A percentile compares a stretch with the other conserved stretches of the same genome.
phyloP scores from a whole-genome alignment of 2,113 vertebrate genomes.

The Ciconia boyciana region DNA sequence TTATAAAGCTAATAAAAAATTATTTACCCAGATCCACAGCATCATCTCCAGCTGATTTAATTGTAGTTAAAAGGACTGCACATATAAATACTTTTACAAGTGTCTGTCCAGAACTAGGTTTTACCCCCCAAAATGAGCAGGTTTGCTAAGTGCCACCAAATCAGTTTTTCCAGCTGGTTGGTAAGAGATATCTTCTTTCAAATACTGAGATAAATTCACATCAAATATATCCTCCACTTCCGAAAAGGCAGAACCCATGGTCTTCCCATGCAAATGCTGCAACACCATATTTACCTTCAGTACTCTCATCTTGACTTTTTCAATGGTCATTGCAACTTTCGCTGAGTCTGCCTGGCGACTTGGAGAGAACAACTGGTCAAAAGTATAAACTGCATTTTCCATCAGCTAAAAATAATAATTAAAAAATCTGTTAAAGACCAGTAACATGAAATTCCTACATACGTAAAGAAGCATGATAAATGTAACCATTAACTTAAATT shows the following conservation, averaged over 20 bases:
- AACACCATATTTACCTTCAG: constrained; percentile 80
- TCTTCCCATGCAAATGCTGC: neutral
- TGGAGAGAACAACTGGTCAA: constrained; percentile 80
- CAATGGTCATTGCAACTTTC: constrained; percentile 66
- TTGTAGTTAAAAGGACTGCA: neutral
- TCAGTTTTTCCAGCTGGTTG: neutral
- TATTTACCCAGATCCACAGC: neutral
- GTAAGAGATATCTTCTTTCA: neutral
- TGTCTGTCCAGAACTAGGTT: neutral
- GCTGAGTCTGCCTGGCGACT: constrained; percentile 68
- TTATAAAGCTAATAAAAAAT: neutral
- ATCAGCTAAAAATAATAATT: constrained; percentile 76
- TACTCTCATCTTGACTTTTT: constrained; percentile 86
- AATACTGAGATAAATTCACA: neutral
- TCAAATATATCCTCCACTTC: neutral
- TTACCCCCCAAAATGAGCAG: neutral
- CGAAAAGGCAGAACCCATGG: neutral
- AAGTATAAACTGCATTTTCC: constrained; percentile 85
- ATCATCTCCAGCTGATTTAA: neutral
- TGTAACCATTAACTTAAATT: neutral
- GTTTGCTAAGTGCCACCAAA: neutral
- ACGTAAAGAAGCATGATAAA: neutral
- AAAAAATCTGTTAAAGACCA: neutral
- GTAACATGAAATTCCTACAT: neutral
- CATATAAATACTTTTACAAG: neutral